phyloP scores from a whole-genome alignment of 2,888 invertebrate genomes.

The Melipona beecheii region DNA sequence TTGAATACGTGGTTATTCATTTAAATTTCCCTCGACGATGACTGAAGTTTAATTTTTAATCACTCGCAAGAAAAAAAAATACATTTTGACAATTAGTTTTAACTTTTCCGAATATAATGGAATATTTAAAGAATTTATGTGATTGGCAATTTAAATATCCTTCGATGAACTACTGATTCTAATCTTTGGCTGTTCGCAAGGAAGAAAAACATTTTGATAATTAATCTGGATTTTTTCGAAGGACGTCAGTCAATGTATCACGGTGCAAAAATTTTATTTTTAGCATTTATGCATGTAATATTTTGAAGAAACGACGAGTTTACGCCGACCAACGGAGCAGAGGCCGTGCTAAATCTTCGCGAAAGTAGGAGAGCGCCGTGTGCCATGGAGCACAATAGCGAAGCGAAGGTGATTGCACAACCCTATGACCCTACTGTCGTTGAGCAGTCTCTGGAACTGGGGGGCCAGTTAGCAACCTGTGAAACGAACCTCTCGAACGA shows the following conservation, averaged over 20 bases:
- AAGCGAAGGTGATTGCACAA: conserved; percentile 54
- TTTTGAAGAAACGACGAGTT: background rate
- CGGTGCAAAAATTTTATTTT: background rate
- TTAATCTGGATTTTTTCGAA: no score
- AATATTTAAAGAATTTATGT: background rate
- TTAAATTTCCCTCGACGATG: background rate
- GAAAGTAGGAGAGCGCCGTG: conserved; percentile 57
- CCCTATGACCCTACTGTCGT: conserved; percentile 59
- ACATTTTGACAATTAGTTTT: background rate
- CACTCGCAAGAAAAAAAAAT: background rate
- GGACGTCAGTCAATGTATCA: no score
- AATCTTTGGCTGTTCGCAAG: no score
- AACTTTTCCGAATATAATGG: background rate
- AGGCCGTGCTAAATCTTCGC: conserved; percentile 44
- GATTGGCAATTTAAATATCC: background rate
- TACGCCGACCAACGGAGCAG: conserved; percentile 6
- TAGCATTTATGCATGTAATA: background rate
- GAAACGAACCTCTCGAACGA: conserved; percentile 39
- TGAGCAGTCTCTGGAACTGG: conserved; percentile 69
- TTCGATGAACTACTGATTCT: no score
- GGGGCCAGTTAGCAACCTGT: conserved; percentile 30
- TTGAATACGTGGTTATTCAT: background rate
- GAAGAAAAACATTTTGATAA: no score
- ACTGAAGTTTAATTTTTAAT: background rate
- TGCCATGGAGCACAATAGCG: conserved; percentile 59